phyloP scores from a whole-genome alignment of 2,113 vertebrate species.

The Mionectes macconnelli region DNA sequence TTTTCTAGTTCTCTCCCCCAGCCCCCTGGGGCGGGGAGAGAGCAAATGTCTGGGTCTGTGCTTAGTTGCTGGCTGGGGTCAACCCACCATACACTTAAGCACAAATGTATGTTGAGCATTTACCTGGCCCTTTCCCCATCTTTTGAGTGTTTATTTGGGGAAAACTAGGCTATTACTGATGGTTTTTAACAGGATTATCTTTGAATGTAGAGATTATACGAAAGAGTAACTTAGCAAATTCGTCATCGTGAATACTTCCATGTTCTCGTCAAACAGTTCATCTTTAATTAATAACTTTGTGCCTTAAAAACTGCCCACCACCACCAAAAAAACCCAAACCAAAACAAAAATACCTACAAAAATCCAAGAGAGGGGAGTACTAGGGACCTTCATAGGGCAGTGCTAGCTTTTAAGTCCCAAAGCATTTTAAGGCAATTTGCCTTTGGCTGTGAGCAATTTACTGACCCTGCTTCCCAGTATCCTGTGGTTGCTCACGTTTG shows the following conservation, averaged over 20 bases:
- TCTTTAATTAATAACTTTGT: neutral
- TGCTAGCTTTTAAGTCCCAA: neutral
- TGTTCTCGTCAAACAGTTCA: neutral
- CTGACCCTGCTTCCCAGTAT: neutral
- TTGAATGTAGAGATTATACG: neutral
- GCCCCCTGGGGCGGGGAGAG: neutral
- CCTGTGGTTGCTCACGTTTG: neutral
- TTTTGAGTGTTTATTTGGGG: neutral
- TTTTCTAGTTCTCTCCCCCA: neutral
- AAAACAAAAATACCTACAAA: neutral
- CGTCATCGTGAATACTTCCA: neutral
- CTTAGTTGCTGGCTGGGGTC: neutral
- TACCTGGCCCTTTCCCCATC: neutral
- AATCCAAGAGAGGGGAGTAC: neutral
- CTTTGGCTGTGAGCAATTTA: neutral
- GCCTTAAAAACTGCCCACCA: neutral
- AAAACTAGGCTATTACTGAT: neutral
- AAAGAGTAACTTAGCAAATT: neutral
- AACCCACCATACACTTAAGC: neutral
- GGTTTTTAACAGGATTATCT: neutral
- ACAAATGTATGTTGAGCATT: neutral
- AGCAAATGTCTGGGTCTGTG: neutral
- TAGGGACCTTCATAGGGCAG: neutral
- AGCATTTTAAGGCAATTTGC: neutral
- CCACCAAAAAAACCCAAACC: neutral